Percentiles rank a stretch among this genome's conserved stretches.
phyloP scores from a whole-genome alignment of 2,888 invertebrate species.

The Parasteatoda lunata region DNA sequence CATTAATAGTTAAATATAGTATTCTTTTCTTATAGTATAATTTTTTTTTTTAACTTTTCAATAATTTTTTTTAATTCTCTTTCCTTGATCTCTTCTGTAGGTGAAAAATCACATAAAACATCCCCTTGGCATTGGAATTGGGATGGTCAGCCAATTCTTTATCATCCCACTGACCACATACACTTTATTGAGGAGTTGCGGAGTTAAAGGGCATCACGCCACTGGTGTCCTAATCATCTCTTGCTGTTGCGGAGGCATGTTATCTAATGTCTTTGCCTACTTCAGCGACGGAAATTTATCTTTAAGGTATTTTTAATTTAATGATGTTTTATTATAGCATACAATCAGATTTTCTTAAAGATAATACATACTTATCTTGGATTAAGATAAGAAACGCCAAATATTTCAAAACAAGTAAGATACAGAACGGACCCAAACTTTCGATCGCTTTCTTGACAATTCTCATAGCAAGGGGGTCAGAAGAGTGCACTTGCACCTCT shows the following conservation, averaged over 20 bases:
- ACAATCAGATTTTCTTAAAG: neutral
- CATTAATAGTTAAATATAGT: neutral
- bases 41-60: neutral
- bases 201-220: conserved; percentile 71
- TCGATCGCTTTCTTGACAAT: too few relatives aligned
- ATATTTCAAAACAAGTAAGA: too few relatives aligned
- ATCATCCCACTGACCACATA: conserved; percentile 72
- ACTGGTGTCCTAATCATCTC: conserved; percentile 72
- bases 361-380: neutral
- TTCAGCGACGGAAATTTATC: conserved; percentile 73
- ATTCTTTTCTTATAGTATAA: neutral
- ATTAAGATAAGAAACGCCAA: neutral
- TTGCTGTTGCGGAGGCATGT: conserved; percentile 73
- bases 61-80: neutral
- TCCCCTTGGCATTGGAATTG: conserved; percentile 72
- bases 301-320: conserved; percentile 70
- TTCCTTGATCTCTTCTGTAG: conserved; percentile 29
- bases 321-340: too few relatives aligned
- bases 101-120: conserved; percentile 71
- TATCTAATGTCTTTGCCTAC: conserved; percentile 73
- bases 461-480: too few relatives aligned
- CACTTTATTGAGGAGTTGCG: conserved; percentile 71
- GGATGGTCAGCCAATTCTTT: conserved; percentile 72
- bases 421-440: too few relatives aligned
- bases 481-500: too few relatives aligned